Conservation (phyloP, 2,797 vertebrate species). For the Protosalanx chinensis region DNA sequence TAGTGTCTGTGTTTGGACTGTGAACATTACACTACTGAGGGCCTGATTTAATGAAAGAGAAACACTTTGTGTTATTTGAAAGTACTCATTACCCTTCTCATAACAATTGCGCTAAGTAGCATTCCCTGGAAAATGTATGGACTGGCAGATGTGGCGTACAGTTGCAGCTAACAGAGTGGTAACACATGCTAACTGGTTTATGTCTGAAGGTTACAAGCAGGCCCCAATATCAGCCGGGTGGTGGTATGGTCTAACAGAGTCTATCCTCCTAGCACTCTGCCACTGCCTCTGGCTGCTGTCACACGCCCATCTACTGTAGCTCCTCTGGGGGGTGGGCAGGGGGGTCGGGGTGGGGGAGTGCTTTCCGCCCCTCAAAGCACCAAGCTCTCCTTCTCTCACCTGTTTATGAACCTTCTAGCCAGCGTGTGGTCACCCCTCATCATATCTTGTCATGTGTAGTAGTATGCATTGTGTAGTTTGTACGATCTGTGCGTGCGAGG, state of each 20-base stretch:
- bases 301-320: conserved; percentile 41
- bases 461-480: background rate
- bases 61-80: too few species aligned
- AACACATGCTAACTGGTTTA: conserved; percentile 76
- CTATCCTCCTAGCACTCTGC: conserved; percentile 71
- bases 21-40: background rate
- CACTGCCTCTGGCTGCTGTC: conserved; percentile 82
- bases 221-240: conserved; percentile 90
- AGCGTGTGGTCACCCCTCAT: conserved; percentile 63
- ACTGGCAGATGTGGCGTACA: background rate
- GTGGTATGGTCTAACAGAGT: conserved; percentile 88
- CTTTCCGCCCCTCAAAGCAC: conserved; percentile 41
- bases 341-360: conserved; percentile 21
- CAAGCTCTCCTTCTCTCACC: conserved; percentile 63
- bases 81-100: background rate
- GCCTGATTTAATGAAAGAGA: background rate
- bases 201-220: conserved; percentile 98
- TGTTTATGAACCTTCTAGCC: conserved; percentile 45
- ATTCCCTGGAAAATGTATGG: background rate
- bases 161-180: conserved; percentile 40
- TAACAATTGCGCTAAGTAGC: background rate
- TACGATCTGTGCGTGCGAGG: background rate
- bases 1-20: background rate
- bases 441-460: conserved; percentile 14
- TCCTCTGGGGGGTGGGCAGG: conserved; percentile 10